phyloP scores from a whole-genome alignment of 30 jellyfish, hydroid and myxozoan genomes.

The Aurelia sp. region DNA sequence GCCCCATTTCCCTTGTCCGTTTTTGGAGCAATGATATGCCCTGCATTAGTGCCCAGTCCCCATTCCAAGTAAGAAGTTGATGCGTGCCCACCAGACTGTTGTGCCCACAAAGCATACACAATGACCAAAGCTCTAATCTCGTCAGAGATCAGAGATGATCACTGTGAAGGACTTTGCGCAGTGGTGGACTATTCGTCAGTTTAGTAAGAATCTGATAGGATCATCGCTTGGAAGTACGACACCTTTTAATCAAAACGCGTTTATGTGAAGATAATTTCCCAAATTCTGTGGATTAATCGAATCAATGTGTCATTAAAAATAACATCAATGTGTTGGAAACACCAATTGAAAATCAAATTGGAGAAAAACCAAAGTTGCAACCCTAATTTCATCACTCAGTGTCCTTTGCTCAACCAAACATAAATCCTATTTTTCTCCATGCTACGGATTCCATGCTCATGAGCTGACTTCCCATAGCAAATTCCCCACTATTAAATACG shows the following conservation, averaged over 20 bases:
- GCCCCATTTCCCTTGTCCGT: too few relatives aligned
- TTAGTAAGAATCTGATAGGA: constrained; percentile 4
- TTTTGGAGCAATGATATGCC: too few relatives aligned
- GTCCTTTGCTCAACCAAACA: constrained; percentile 39
- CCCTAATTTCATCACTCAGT: constrained; percentile 52
- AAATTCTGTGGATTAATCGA: constrained; percentile 33
- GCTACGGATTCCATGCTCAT: constrained; percentile 43
- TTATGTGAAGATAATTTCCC: constrained; percentile 59
- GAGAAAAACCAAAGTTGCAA: constrained; percentile 41
- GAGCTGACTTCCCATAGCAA: constrained; percentile 42
- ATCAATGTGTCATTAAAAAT: constrained; percentile 25
- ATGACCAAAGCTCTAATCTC: too few relatives aligned
- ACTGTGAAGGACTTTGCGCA: too few relatives aligned
- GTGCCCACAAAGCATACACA: too few relatives aligned
- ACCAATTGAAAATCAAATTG: constrained; percentile 35
- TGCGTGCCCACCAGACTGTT: too few relatives aligned
- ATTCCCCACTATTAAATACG: constrained; percentile 17
- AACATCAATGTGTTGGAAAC: constrained; percentile 15
- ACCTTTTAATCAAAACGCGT: constrained; percentile 61
- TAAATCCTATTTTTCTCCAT: constrained; percentile 44
- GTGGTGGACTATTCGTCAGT: too few relatives aligned
- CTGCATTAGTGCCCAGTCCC: too few relatives aligned
- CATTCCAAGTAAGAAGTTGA: too few relatives aligned
- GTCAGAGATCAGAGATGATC: too few relatives aligned
- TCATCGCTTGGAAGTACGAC: constrained; percentile 33